Evolutionary conservation across 2,888 invertebrate genomes (phyloP).

Genomic region (Choreutis nemorana): DNA sequence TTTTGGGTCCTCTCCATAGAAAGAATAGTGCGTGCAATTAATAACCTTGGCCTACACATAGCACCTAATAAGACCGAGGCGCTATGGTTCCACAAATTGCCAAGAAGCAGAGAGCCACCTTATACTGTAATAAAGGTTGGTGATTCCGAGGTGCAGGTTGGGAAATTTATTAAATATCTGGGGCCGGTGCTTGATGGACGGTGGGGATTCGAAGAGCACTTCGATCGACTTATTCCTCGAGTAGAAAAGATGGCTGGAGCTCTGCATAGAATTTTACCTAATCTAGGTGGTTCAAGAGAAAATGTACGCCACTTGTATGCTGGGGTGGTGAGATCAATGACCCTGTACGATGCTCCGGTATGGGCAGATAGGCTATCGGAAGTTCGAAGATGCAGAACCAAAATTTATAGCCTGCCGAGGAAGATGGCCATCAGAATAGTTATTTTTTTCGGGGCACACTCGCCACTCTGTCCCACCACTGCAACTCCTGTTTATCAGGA

Average conservation of each 20-base stretch:
- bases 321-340: neutral
- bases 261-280: too few species aligned
- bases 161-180: too few species aligned
- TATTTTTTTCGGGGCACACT: too few species aligned
- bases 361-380: neutral
- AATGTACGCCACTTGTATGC: neutral
- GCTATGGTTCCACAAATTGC: slow-evolving; percentile 1
- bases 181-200: too few species aligned
- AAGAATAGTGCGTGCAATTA: neutral
- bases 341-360: neutral
- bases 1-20: neutral
- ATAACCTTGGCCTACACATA: neutral
- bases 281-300: neutral
- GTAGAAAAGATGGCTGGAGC: neutral
- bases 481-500: too few species aligned
- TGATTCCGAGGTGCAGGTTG: too few species aligned
- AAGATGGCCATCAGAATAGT: too few species aligned
- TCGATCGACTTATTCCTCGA: too few species aligned
- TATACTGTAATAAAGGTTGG: too few species aligned
- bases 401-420: too few species aligned
- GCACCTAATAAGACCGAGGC: neutral
- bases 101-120: neutral
- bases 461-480: too few species aligned
- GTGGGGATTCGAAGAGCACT: too few species aligned
- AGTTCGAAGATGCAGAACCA: neutral